phyloP scores from a whole-genome alignment of 2,888 invertebrate species.

The Latheticus oryzae region DNA sequence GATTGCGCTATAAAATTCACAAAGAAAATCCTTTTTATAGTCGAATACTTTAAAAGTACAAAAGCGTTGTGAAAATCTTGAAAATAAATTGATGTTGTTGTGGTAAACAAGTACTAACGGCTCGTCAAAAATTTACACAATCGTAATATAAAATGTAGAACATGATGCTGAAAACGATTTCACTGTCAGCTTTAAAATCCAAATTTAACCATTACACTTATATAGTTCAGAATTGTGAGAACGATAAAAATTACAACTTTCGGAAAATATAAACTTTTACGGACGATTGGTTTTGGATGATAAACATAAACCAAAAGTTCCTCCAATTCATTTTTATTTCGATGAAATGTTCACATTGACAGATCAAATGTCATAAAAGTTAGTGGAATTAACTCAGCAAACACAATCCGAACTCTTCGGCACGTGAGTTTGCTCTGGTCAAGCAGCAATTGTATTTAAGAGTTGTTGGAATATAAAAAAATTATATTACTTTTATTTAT shows the following conservation, averaged over 20 bases:
- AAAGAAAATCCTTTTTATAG: conserved; percentile 40
- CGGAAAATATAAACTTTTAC: too few relatives aligned
- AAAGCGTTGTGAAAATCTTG: conserved; percentile 30
- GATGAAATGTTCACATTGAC: conserved; percentile 10
- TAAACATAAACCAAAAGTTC: conserved; percentile 24
- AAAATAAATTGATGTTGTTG: conserved; percentile 6
- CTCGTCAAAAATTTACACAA: not conserved
- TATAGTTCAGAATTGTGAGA: too few relatives aligned
- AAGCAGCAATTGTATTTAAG: not conserved
- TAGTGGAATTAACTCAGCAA: conserved; percentile 13
- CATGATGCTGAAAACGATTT: too few relatives aligned
- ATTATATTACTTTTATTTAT: too few relatives aligned
- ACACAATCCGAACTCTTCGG: conserved; percentile 5
- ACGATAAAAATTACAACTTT: too few relatives aligned
- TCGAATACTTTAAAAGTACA: conserved; percentile 33
- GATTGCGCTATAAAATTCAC: conserved; percentile 36
- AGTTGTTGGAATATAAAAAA: too few relatives aligned
- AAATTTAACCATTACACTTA: too few relatives aligned
- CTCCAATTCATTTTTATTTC: conserved; percentile 21
- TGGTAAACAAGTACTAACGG: conserved; percentile 8
- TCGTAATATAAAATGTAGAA: too few relatives aligned
- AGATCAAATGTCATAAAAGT: conserved; percentile 22
- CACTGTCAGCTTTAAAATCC: too few relatives aligned
- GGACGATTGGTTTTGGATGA: conserved; percentile 11
- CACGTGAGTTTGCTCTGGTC: not conserved